Evolutionary conservation across 2,888 invertebrate genomes (phyloP).

Genomic region (Litoditis marina): DNA sequence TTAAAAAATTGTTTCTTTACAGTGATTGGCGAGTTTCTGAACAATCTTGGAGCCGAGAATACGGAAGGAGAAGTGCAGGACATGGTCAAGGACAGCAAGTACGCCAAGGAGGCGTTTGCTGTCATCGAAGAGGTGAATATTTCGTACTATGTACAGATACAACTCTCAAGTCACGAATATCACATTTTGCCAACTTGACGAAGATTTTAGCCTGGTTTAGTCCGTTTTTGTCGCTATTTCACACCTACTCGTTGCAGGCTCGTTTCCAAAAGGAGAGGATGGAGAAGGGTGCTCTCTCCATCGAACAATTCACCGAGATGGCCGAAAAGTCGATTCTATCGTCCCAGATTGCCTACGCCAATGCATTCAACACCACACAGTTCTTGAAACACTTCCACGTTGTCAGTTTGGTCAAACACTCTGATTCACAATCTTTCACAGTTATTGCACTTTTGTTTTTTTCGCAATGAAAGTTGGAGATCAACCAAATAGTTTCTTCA

Average conservation of each 20-base stretch:
- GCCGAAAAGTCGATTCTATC: conserved; percentile 23
- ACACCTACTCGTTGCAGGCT: too few relatives aligned
- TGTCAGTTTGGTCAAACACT: too few relatives aligned
- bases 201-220: neutral
- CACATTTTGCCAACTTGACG: too few relatives aligned
- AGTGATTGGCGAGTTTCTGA: conserved; percentile 30
- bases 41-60: conserved; percentile 20
- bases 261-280: conserved; percentile 32
- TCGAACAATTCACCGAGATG: conserved; percentile 26
- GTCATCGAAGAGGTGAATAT: conserved; percentile 52
- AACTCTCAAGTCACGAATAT: too few relatives aligned
- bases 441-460: too few relatives aligned
- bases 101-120: conserved; percentile 45
- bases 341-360: conserved; percentile 30
- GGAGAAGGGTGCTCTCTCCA: conserved; percentile 25
- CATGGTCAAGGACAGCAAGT: conserved; percentile 31
- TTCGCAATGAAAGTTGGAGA: too few relatives aligned
- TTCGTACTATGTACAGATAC: too few relatives aligned
- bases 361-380: conserved; percentile 46
- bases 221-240: neutral
- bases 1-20: conserved; percentile 1
- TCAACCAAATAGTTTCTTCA: too few relatives aligned
- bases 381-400: conserved; percentile 40
- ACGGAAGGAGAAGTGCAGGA: conserved; percentile 21
- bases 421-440: too few relatives aligned